Evolutionary conservation across 2,797 vertebrate species (phyloP).

Genomic region (Chiloscyllium punctatum): DNA sequence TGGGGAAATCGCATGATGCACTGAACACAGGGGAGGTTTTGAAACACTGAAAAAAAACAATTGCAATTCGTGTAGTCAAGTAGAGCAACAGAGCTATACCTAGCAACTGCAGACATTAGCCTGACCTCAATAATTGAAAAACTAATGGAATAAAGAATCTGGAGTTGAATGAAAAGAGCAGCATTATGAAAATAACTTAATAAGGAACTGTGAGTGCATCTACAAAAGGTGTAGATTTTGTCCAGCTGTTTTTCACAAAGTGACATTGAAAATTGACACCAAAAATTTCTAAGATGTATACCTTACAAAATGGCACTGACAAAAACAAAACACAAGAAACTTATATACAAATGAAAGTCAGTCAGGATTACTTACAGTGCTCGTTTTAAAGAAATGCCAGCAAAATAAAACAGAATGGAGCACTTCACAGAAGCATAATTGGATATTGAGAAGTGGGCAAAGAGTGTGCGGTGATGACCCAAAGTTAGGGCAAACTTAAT

Average conservation of each 20-base stretch:
- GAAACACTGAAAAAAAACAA: neutral
- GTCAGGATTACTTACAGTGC: neutral
- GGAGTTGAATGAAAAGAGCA: neutral
- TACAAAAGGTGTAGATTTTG: neutral
- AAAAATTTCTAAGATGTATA: neutral
- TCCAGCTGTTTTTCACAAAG: neutral
- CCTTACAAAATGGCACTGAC: neutral
- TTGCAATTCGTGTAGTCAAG: neutral
- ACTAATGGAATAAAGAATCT: constrained; percentile 33
- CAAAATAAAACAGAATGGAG: neutral
- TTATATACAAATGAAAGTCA: neutral
- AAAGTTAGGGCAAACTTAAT: neutral
- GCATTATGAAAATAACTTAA: constrained; percentile 10
- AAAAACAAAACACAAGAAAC: neutral
- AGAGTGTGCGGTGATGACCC: neutral
- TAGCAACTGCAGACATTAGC: constrained; percentile 23
- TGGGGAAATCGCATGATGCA: constrained; percentile 44
- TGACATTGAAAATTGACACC: neutral
- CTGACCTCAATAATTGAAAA: constrained; percentile 37
- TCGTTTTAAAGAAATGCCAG: neutral
- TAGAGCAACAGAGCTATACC: neutral
- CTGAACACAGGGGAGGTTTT: constrained; percentile 38
- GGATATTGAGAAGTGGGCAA: neutral
- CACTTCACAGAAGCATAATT: neutral
- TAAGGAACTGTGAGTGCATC: neutral